These are phyloP conservation scores for Istiophorus platypterus DNA, from an alignment of 2,113 vertebrate genomes.

Conservation along the genomic window DNA sequence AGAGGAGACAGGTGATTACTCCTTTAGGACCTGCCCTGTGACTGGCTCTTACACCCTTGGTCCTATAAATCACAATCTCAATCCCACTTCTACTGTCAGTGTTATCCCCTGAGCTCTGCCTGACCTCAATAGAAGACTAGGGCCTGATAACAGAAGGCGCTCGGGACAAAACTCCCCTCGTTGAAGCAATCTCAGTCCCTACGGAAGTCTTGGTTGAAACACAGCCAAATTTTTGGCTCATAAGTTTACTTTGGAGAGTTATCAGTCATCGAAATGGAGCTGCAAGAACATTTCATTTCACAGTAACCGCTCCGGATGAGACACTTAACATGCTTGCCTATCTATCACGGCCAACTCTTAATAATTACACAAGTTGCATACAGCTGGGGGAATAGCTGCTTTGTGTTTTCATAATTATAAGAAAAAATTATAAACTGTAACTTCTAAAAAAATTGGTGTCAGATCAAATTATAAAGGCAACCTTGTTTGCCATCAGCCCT, in stretches of 20 bases:
- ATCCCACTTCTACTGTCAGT: constrained; percentile 39
- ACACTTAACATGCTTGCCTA: constrained; percentile 29
- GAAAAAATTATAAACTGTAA: constrained; percentile 9
- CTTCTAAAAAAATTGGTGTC: constrained; percentile 29
- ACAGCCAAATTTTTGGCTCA: constrained; percentile 42
- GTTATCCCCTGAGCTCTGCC: constrained; percentile 30
- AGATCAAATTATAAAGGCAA: constrained; percentile 9
- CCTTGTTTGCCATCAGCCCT: constrained; percentile 25
- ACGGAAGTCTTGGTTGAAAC: constrained; percentile 33
- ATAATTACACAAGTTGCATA: constrained; percentile 38
- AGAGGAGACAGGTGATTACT: constrained; percentile 44
- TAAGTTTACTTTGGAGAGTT: constrained; percentile 47
- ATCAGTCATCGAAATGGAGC: constrained; percentile 47
- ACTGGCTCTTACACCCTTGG: constrained; percentile 32
- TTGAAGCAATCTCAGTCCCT: too few species aligned
- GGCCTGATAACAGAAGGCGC: constrained; percentile 40
- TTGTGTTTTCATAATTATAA: constrained; percentile 10
- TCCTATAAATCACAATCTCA: constrained; percentile 62
- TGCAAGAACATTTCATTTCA: constrained; percentile 36
- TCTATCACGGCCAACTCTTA: constrained; percentile 24
- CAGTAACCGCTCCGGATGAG: constrained; percentile 13
- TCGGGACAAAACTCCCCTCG: too few species aligned
- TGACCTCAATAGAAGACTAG: constrained; percentile 34
- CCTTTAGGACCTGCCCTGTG: constrained; percentile 44
- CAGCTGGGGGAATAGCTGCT: background rate